phyloP scores from a whole-genome alignment of 2,797 vertebrate species.

The Halcyon smyrnensis region DNA sequence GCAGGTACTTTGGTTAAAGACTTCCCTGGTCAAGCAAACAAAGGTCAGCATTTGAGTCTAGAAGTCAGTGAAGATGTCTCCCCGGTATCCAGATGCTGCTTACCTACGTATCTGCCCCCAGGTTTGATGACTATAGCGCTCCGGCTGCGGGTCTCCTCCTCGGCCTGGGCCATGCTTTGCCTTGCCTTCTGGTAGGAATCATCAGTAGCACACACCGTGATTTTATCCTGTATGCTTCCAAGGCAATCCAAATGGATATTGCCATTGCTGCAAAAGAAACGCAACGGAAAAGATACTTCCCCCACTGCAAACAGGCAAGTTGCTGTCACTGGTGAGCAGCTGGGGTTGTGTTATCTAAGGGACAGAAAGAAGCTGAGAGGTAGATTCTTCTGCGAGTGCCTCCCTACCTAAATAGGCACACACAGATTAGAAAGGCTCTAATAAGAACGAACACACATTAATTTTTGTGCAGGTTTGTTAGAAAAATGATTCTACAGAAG shows the following conservation, averaged over 20 bases:
- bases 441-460: accelerated
- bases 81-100: conserved; percentile 33
- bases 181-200: conserved; percentile 98
- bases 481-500: background rate
- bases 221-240: conserved; percentile 97
- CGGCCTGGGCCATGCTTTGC: conserved; percentile 95
- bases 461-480: background rate
- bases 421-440: background rate
- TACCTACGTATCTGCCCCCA: conserved; percentile 92
- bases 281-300: background rate
- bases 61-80: background rate
- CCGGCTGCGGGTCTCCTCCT: conserved; percentile 96
- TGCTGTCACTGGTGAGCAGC: background rate
- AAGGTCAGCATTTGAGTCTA: background rate
- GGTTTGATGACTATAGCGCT: conserved; percentile 96
- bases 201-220: conserved; percentile 96
- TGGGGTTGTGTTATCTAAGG: background rate
- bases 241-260: conserved; percentile 94
- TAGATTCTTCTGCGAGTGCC: background rate
- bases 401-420: background rate
- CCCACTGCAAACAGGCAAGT: background rate
- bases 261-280: conserved; percentile 83
- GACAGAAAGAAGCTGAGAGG: background rate
- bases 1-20: background rate
- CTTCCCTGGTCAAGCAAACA: background rate